Percentiles rank a stretch among this genome's conserved stretches.
Conservation (phyloP, 2,113 vertebrate species). For the Mirounga angustirostris region DNA sequence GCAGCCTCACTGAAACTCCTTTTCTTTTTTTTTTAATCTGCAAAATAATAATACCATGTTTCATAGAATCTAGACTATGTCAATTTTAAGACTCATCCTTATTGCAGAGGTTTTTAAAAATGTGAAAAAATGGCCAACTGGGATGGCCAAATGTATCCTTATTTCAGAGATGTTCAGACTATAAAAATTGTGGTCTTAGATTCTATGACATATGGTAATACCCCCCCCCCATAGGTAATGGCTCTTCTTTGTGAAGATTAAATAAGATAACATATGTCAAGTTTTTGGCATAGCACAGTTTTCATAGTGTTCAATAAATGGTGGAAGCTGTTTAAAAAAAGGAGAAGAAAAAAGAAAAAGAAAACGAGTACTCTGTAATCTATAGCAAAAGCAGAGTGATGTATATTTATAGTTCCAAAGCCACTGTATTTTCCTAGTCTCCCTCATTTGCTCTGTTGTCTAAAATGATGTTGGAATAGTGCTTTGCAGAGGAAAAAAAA, state of each 20-base stretch:
- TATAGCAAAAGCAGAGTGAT: not conserved
- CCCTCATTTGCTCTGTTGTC: conserved; percentile 65
- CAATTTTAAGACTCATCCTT: not conserved
- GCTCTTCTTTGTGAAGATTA: not conserved
- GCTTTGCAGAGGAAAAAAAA: conserved; percentile 33
- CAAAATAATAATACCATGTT: not conserved
- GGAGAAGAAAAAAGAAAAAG: not conserved
- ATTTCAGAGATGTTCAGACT: not conserved
- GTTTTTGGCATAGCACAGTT: not conserved
- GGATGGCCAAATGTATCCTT: not conserved
- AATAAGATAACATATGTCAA: fast-evolving
- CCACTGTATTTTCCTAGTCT: conserved; percentile 43
- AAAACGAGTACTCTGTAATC: not conserved
- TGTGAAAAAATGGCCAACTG: not conserved
- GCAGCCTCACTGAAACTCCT: not conserved
- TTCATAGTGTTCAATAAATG: not conserved
- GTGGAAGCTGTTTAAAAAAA: not conserved
- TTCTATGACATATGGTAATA: not conserved
- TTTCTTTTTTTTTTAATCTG: not conserved
- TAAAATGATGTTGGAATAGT: conserved; percentile 50
- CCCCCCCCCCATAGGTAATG: not conserved
- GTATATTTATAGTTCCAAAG: conserved; percentile 1
- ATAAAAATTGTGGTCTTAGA: not conserved
- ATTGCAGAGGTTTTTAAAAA: not conserved
- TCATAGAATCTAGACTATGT: not conserved